Evolutionary conservation across 2,113 vertebrate species (phyloP), one percentile per base, ranked within the genome.

Genomic region (Psammodynastes pulverulentus): DNA sequence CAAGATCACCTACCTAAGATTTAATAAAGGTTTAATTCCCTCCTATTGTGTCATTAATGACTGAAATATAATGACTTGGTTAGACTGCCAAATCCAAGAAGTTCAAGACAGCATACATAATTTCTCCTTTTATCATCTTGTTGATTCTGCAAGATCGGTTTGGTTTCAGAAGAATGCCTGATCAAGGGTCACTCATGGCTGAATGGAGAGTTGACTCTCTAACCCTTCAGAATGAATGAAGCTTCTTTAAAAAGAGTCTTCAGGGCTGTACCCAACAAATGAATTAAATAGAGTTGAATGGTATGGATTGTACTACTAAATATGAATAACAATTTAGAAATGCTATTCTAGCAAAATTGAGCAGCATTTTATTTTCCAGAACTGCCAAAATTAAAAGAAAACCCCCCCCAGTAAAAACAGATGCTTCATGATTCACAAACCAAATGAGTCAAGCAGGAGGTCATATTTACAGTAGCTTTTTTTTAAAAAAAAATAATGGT

Each of bases 331-430:
- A 88, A 95, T 92, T 52, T 54, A 95, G 92, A 89, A 91, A 52
- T 94, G 72, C 17, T 88, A 58, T 87, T 92, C 93, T 49, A 92
- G 84, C 29, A 94, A 92, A 95, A 93, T 39, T 54, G 87, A 94
- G 94, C 24, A 86, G 39, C 48, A 87, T 92, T 93, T 94, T 95
- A 91, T 96, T 96, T 94, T 87, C 72, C 91, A 56, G 88, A 94
- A 91, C 1, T 89, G 13, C 45, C 93, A 34, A 94, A 91, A 93
- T 91, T 89, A 46, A 8, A 49, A 93, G 85, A 95, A 93, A 86
- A 90, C 94, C 94, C 94, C 4, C 6, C 48, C 92, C 53, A 93
- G 45, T 72, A 10, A 94, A 53, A 84, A 34, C 92, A 85, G 91
- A 92, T 12, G 26, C 15, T 49, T 91, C 53, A 87, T 49, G 56